Percentiles rank a stretch among this genome's conserved stretches.
phyloP scores from a whole-genome alignment of 2,888 invertebrate genomes.

The Latrodectus hesperus region DNA sequence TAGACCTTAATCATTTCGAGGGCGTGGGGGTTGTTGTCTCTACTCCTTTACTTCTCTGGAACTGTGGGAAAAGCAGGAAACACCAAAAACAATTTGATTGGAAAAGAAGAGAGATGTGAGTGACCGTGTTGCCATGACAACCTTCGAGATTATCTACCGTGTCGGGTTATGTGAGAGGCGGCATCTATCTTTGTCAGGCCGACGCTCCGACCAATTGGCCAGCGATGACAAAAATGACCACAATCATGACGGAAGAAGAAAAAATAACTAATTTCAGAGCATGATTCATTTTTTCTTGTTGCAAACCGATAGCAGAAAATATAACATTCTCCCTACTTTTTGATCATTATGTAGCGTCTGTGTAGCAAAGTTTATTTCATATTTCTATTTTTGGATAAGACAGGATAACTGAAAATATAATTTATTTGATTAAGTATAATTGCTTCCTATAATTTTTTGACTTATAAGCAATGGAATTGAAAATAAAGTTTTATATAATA shows the following conservation, averaged over 20 bases:
- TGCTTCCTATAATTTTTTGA: too few relatives aligned
- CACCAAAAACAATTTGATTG: background rate
- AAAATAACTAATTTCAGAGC: background rate
- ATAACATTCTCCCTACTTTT: background rate
- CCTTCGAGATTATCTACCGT: slow-evolving; percentile 20
- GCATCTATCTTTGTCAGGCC: slow-evolving; percentile 43
- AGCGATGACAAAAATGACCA: slow-evolving; percentile 35
- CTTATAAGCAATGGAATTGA: too few relatives aligned
- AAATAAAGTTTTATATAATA: too few relatives aligned
- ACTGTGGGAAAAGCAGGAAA: background rate
- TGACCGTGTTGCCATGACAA: slow-evolving; percentile 7
- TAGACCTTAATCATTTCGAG: background rate
- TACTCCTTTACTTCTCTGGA: background rate
- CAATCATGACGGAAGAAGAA: slow-evolving; percentile 17
- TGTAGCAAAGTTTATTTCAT: background rate
- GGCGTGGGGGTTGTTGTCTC: background rate
- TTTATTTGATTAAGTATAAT: too few relatives aligned
- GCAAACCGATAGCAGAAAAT: background rate
- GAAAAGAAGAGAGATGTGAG: background rate
- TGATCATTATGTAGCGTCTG: background rate
- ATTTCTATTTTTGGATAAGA: background rate
- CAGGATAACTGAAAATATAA: background rate
- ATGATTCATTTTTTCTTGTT: background rate
- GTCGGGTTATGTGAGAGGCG: slow-evolving; percentile 22
- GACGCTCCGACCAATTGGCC: slow-evolving; percentile 23